Base-by-base conservation (phyloP, 2,797 vertebrate species). In the Thamnophis elegans region DNA sequence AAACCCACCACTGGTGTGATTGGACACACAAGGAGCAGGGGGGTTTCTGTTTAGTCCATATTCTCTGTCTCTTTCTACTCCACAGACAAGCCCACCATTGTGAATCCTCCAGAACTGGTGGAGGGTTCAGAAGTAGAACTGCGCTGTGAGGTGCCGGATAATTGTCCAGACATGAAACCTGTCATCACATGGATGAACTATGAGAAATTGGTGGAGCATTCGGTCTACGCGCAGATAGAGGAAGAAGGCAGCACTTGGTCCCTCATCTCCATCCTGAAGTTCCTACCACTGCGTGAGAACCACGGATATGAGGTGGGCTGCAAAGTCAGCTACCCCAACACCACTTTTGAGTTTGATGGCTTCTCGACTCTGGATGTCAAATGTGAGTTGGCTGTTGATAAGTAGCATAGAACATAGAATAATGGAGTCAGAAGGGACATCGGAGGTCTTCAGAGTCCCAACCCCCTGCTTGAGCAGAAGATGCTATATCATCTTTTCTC, bases 171-270 rank as follows among this genome's bases (percentile, higher is more conserved):
- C 73, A 97, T 98, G 98, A 98, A 95, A 47, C 99, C 99, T 0
- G 97, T 98, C 92, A 98, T 99, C 94, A 98, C 98, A 93, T 99
- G 99, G 99, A 97, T 98, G 96, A 98, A 98, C 96, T 98, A 98
- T 0, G 98, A 98, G 91, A 98, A 97, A 55, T 97, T 99, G 68
- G 98, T 98, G 0, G 98, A 98, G 94, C 98, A 98, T 0, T 96
- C 97, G 5, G 98, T 98, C 93, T 97, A 97, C 85, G 95, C 97
- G 0, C 98, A 98, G 82, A 97, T 97, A 88, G 90, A 98, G 25
- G 98, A 99, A 90, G 98, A 98, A 25, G 97, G 98, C 93, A 98
- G 98, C 95, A 98, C 98, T 1, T 98, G 98, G 47, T 98, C 98
- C 1, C 97, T 98, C 88, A 98, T 98, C 94, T 98, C 97, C 89